These are phyloP conservation scores for Agriopis marginaria DNA, from an alignment of 2,888 invertebrate species.

Conservation along the genomic window DNA sequence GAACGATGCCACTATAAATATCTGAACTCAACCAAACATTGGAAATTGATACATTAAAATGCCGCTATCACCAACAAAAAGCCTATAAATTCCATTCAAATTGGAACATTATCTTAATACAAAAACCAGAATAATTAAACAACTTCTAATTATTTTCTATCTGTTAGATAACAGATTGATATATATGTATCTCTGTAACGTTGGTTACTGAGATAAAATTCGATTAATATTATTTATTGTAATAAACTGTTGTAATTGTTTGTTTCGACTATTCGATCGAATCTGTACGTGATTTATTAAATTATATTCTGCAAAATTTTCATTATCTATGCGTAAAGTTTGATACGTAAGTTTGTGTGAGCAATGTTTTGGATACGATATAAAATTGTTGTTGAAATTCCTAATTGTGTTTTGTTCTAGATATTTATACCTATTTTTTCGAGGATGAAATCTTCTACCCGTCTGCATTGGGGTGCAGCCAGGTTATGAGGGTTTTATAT, in stretches of 20 bases:
- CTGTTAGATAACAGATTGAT: slow-evolving; percentile 75
- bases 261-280: slow-evolving; percentile 37
- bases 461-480: too few species aligned
- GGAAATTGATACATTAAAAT: slow-evolving; percentile 36
- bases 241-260: slow-evolving; percentile 40
- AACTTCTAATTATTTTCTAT: slow-evolving; percentile 81
- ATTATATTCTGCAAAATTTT: slow-evolving; percentile 41
- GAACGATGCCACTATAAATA: not conserved
- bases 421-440: too few species aligned
- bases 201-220: slow-evolving; percentile 61
- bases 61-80: slow-evolving; percentile 38
- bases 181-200: slow-evolving; percentile 65
- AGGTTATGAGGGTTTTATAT: too few species aligned
- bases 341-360: slow-evolving; percentile 6
- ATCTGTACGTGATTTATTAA: slow-evolving; percentile 44
- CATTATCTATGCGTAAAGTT: slow-evolving; percentile 15
- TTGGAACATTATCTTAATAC: slow-evolving; percentile 50
- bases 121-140: slow-evolving; percentile 75
- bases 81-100: slow-evolving; percentile 44
- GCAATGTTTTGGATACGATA: slow-evolving; percentile 3
- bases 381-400: not conserved
- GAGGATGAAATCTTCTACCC: not conserved
- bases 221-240: slow-evolving; percentile 75
- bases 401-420: too few species aligned
- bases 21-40: slow-evolving; percentile 22